phyloP scores from a whole-genome alignment of 2,888 invertebrate genomes.

The Machimus rusticus region DNA sequence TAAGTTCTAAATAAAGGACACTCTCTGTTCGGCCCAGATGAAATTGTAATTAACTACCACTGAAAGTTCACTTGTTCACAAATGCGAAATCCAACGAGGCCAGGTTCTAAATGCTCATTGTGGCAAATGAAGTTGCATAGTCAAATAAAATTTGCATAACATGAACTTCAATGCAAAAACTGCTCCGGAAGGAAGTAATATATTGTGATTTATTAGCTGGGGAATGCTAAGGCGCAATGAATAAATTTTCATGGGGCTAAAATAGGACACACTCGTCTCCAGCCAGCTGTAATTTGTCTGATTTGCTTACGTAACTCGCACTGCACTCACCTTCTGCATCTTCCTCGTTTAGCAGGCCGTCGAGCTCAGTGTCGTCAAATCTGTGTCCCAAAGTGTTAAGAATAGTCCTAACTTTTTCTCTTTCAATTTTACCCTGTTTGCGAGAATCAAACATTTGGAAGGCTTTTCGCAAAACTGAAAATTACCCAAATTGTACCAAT shows the following conservation, averaged over 20 bases:
- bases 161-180: conserved; percentile 4
- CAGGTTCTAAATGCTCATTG: background rate
- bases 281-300: background rate
- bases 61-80: background rate
- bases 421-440: conserved; percentile 80
- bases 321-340: conserved; percentile 76
- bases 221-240: background rate
- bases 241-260: background rate
- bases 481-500: background rate
- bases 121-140: conserved; percentile 5
- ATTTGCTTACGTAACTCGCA: background rate
- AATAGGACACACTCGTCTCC: background rate
- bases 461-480: conserved; percentile 76
- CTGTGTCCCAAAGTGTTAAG: conserved; percentile 82
- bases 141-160: conserved; percentile 23
- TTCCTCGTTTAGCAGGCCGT: conserved; percentile 77
- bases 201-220: conserved; percentile 1
- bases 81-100: background rate
- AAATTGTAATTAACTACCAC: background rate
- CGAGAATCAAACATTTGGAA: conserved; percentile 87
- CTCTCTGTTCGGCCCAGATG: background rate
- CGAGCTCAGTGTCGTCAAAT: conserved; percentile 80
- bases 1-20: conserved; percentile 30
- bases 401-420: conserved; percentile 80
- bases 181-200: conserved; percentile 15